These are phyloP conservation scores for Allophyes oxyacanthae DNA, from an alignment of 2,888 invertebrate species.

Conservation along the genomic window DNA sequence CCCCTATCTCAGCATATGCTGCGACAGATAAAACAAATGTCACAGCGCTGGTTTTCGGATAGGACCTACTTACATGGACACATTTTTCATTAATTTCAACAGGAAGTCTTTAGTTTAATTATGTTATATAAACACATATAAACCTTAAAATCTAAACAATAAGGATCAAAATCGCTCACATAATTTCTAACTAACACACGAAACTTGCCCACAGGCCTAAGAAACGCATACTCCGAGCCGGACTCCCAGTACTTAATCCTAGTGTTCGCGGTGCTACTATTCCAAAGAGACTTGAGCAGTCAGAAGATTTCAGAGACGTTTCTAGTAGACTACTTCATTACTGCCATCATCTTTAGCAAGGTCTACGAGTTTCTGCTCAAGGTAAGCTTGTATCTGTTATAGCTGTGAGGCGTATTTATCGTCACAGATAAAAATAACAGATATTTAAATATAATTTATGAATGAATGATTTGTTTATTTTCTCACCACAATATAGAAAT, in stretches of 20 bases:
- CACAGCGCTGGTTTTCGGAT: too few relatives aligned
- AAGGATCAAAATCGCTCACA: neutral
- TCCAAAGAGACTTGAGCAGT: constrained; percentile 93
- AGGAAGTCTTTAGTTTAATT: too few relatives aligned
- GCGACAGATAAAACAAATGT: too few relatives aligned
- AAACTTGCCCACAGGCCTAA: constrained; percentile 88
- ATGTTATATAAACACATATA: too few relatives aligned
- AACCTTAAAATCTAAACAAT: neutral
- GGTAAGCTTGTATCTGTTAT: constrained; percentile 81
- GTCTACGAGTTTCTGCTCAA: constrained; percentile 97
- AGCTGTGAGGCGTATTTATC: too few relatives aligned
- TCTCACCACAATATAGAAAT: too few relatives aligned
- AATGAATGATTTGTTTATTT: too few relatives aligned
- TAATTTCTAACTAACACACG: neutral
- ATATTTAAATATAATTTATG: too few relatives aligned
- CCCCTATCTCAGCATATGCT: too few relatives aligned
- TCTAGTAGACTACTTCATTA: constrained; percentile 97
- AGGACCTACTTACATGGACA: too few relatives aligned
- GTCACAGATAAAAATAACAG: too few relatives aligned
- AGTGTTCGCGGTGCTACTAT: constrained; percentile 96
- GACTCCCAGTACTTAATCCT: constrained; percentile 97
- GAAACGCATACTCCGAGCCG: constrained; percentile 97
- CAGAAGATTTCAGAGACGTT: constrained; percentile 94
- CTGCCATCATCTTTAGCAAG: constrained; percentile 96
- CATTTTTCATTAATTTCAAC: too few relatives aligned